Base-by-base conservation (phyloP, 2,888 invertebrate genomes). In the Panzeria rudis region DNA sequence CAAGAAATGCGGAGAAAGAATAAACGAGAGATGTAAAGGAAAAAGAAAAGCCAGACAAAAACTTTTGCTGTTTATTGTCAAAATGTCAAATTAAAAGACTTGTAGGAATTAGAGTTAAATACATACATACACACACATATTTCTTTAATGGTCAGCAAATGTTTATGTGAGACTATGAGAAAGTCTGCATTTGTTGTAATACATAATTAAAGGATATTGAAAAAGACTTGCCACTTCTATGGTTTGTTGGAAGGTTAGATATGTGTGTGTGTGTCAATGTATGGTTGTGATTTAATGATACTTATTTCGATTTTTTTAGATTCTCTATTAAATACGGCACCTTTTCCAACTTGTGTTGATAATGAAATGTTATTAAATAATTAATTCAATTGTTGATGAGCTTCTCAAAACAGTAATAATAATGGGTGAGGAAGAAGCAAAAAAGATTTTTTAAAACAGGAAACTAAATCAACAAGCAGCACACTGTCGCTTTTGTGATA, bases 401-500 rank as follows among this genome's bases (percentile, higher is more conserved):
- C 20, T 23, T 15, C 35, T n/a, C 7, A 17, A 62, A 68, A 23
- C 11, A 9, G 11, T 50, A 61, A 17, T 23, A n/a, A 8, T 15
- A 52, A 15, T 25, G 44, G 1, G 7, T 17, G 25, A 20, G 11
- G 38, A 11, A 52, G 32, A 41, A 47, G 4, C 6, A 23, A 47
- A 17, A 72, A 64, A 56, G 15, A 44, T n/a, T 15, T 72, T 50
- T 73, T 20, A 32, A 20, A 35, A 44, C 52, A 17, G 77, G 52
- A 78, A 83, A 78, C 77, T 44, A 78, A 78, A 78, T 69, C 61
- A 77, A 69, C 62, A 38, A 35, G 32, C 73, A 38, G 9, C n/a
- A 62, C 41, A 25, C 62, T 32, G 13, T 23, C 1, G 2, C 0
- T 17, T 35, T 15, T n/a, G 1, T 20, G 4, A 3, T 17, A 6